Percentiles rank a stretch among this genome's conserved stretches.
Evolutionary conservation across 2,888 invertebrate genomes (phyloP).

Genomic region (Lithophane semibrunnea): DNA sequence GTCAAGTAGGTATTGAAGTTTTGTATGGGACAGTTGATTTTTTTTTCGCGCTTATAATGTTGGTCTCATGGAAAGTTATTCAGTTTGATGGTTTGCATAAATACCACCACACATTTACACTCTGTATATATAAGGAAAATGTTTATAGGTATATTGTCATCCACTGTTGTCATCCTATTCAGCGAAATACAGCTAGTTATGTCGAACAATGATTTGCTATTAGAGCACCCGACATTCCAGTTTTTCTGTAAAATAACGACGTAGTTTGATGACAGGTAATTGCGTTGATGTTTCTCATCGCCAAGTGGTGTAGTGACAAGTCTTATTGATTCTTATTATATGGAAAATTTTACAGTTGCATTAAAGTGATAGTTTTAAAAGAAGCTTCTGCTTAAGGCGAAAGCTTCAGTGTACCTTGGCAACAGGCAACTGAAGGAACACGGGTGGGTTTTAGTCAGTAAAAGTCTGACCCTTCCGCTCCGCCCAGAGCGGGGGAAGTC

Average conservation of each 20-base stretch:
- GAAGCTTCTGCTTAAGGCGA: too few species aligned
- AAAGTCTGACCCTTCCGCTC: too few species aligned
- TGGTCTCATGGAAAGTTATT: background rate
- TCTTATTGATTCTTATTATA: conserved; percentile 33
- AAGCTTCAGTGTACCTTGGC: too few species aligned
- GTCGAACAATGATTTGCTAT: conserved; percentile 56
- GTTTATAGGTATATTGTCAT: background rate
- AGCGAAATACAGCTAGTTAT: conserved; percentile 18
- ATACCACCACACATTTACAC: background rate
- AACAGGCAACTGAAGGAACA: too few species aligned
- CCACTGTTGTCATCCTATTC: conserved; percentile 10
- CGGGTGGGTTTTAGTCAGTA: too few species aligned
- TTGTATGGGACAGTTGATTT: background rate
- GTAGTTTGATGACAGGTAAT: conserved; percentile 48
- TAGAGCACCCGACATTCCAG: conserved; percentile 37
- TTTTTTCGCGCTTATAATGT: background rate
- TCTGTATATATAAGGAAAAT: background rate
- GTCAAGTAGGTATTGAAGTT: too few species aligned
- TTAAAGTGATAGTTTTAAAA: too few species aligned
- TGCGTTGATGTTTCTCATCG: conserved; percentile 49
- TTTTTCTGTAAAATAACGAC: conserved; percentile 47
- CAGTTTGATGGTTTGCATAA: background rate
- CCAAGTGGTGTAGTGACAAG: conserved; percentile 53
- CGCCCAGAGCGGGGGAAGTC: too few species aligned
- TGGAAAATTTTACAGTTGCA: background rate